These are phyloP conservation scores for Nothoprocta pentlandii DNA, from an alignment of 2,113 vertebrate genomes.

Conservation along the genomic window DNA sequence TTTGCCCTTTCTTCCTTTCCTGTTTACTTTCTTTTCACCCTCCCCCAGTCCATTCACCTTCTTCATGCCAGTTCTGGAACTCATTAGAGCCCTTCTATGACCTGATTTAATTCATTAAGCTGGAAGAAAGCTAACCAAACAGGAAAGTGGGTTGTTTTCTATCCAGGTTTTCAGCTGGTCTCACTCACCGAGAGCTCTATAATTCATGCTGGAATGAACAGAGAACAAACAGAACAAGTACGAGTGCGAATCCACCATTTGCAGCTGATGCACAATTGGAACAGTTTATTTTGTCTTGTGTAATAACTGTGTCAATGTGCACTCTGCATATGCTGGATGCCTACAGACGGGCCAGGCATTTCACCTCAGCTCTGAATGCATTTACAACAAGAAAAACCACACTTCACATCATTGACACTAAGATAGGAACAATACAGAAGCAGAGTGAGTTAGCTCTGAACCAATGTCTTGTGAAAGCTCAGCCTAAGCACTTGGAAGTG, in stretches of 20 bases:
- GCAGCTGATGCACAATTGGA: not conserved
- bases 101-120: not conserved
- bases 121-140: not conserved
- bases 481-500: not conserved
- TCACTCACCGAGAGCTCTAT: not conserved
- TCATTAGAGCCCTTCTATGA: not conserved
- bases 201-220: rapidly evolving
- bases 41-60: not conserved
- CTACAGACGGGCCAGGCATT: not conserved
- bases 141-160: not conserved
- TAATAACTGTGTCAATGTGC: not conserved
- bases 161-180: not conserved
- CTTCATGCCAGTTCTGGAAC: not conserved
- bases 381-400: not conserved
- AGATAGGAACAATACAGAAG: too few species aligned
- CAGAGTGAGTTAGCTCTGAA: not conserved
- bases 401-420: not conserved
- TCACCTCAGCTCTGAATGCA: not conserved
- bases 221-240: not conserved
- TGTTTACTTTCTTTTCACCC: not conserved
- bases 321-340: rapidly evolving
- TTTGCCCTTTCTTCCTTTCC: not conserved
- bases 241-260: not conserved
- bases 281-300: not conserved
- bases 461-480: not conserved